A percentile compares a stretch with the other conserved stretches of the same genome.
phyloP scores from a whole-genome alignment of 2,113 vertebrate species.

The Nycticryphes semicollaris region DNA sequence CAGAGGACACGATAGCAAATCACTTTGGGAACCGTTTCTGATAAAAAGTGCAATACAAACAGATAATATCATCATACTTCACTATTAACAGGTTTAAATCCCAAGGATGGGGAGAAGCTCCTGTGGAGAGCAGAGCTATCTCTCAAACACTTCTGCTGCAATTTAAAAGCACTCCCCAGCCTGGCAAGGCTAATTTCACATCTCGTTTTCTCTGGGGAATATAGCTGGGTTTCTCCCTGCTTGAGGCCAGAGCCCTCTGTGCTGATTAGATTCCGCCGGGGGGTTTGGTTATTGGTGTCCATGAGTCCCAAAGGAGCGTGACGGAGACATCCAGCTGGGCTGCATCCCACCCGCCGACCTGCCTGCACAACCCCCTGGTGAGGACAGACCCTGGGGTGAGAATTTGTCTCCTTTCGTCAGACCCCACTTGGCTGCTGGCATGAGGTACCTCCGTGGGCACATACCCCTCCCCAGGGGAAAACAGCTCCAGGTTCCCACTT shows the following conservation, averaged over 20 bases:
- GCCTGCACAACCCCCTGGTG: not conserved
- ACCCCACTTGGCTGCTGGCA: not conserved
- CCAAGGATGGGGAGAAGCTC: conserved; percentile 23
- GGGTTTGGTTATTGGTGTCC: not conserved
- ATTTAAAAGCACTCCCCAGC: conserved; percentile 37
- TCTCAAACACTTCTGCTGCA: conserved; percentile 36
- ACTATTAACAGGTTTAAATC: conserved; percentile 52
- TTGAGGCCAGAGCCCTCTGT: not conserved
- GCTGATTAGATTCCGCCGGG: not conserved
- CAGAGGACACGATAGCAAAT: not conserved
- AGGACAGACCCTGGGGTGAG: not conserved
- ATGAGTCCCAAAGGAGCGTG: not conserved
- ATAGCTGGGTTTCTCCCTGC: not conserved
- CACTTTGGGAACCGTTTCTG: not conserved
- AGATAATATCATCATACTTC: conserved; percentile 50
- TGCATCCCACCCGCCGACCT: not conserved
- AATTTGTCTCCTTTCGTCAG: not conserved
- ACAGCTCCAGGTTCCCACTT: not conserved
- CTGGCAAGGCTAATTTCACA: conserved; percentile 19
- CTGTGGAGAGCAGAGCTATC: conserved; percentile 37
- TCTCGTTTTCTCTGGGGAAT: not conserved
- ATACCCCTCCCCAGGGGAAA: not conserved
- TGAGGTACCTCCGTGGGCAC: not conserved
- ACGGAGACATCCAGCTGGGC: not conserved
- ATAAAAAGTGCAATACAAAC: conserved; percentile 47